These are phyloP conservation scores for Podocnemis expansa DNA, from an alignment of 2,113 vertebrate genomes.

Conservation along the genomic window DNA sequence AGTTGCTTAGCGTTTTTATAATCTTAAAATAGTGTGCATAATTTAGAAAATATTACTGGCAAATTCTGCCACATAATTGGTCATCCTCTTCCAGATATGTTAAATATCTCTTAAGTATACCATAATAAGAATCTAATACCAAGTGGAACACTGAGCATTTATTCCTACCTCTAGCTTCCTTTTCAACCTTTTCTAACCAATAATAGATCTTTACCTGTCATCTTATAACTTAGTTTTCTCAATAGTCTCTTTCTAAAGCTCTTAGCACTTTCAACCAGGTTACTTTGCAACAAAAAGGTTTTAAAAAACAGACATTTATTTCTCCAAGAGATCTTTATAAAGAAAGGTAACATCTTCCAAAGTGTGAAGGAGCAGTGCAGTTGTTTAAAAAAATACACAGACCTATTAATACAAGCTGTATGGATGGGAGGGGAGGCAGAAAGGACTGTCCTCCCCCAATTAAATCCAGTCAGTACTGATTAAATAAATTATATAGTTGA, in stretches of 20 bases:
- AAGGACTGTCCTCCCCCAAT: not conserved
- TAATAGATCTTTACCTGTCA: not conserved
- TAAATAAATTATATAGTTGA: constrained; percentile 12
- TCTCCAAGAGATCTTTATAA: not conserved
- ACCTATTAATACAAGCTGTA: not conserved
- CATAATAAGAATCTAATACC: not conserved
- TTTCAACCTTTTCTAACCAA: not conserved
- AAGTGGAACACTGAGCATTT: not conserved
- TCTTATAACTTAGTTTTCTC: not conserved
- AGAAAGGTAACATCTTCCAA: not conserved
- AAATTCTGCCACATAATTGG: not conserved
- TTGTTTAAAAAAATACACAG: not conserved
- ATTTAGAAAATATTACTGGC: not conserved
- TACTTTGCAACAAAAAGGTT: not conserved
- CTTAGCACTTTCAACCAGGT: not conserved
- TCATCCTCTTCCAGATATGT: not conserved
- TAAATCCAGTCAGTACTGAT: not conserved
- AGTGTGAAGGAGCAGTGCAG: not conserved
- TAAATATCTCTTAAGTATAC: not conserved
- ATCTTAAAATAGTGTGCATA: not conserved
- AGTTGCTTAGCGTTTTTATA: not conserved
- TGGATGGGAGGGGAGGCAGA: not conserved
- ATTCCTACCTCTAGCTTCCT: not conserved
- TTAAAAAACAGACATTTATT: not conserved
- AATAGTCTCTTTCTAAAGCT: not conserved